phyloP scores from a whole-genome alignment of 2,113 vertebrate genomes.

The Heterotilapia buettikoferi region DNA sequence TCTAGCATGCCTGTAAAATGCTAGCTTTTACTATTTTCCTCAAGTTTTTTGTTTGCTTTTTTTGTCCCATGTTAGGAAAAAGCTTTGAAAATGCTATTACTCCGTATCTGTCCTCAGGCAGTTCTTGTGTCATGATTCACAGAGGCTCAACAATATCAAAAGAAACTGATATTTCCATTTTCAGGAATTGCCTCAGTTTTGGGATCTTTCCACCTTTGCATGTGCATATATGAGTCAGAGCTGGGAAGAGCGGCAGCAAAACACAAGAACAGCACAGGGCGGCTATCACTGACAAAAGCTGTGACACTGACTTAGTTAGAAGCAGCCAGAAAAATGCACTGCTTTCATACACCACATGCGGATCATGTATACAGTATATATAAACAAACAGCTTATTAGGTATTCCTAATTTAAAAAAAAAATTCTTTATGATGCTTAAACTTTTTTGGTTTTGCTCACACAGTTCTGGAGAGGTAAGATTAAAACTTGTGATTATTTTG shows the following conservation, averaged over 20 bases:
- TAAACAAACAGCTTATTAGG: neutral
- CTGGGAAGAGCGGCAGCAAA: neutral
- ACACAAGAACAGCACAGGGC: neutral
- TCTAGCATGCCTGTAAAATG: neutral
- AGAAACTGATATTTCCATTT: neutral
- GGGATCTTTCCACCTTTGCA: neutral
- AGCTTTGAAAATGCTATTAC: neutral
- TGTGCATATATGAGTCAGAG: neutral
- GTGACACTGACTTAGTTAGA: neutral
- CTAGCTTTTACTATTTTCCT: neutral
- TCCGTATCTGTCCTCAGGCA: too few relatives aligned
- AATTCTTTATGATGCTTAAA: neutral
- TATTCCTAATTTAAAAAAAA: rapidly evolving
- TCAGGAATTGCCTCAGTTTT: neutral
- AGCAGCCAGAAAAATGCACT: neutral
- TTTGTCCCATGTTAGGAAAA: neutral
- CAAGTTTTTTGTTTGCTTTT: neutral
- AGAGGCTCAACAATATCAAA: neutral
- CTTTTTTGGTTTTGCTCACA: neutral
- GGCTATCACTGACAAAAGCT: neutral
- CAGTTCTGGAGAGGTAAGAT: neutral
- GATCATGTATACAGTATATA: neutral
- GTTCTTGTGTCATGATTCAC: neutral
- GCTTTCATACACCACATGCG: neutral
- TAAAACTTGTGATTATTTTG: neutral